phyloP scores from a whole-genome alignment of 1,140 invertebrate genomes.

The Periplaneta americana region DNA sequence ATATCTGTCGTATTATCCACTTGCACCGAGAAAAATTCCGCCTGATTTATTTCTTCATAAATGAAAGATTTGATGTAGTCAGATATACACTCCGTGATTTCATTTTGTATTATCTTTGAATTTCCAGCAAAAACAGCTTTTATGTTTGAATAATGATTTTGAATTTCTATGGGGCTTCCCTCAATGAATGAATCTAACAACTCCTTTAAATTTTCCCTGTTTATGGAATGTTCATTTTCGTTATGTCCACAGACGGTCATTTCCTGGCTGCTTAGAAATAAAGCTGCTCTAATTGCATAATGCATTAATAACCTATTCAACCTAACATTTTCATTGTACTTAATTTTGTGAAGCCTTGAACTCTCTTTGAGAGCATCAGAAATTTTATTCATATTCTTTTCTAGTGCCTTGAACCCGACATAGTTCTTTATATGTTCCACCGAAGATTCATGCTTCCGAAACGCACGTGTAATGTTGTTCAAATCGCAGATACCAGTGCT shows the following conservation, averaged over 20 bases:
- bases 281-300: background rate
- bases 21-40: conserved; percentile 10
- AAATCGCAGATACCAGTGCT: background rate
- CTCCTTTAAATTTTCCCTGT: background rate
- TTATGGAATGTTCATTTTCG: background rate
- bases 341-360: background rate
- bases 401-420: too few relatives aligned
- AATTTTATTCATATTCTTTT: background rate
- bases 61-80: background rate
- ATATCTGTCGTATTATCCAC: conserved; percentile 16
- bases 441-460: background rate
- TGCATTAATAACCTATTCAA: background rate
- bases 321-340: background rate
- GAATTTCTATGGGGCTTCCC: background rate
- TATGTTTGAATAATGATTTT: background rate
- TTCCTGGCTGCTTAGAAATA: background rate
- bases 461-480: background rate
- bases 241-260: background rate
- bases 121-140: background rate
- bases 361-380: background rate
- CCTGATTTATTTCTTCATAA: conserved; percentile 1
- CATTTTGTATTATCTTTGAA: background rate
- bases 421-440: background rate
- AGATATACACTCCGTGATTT: background rate
- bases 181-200: background rate